Base-by-base conservation (phyloP, 1,140 invertebrate species). In the Agrilus planipennis region DNA sequence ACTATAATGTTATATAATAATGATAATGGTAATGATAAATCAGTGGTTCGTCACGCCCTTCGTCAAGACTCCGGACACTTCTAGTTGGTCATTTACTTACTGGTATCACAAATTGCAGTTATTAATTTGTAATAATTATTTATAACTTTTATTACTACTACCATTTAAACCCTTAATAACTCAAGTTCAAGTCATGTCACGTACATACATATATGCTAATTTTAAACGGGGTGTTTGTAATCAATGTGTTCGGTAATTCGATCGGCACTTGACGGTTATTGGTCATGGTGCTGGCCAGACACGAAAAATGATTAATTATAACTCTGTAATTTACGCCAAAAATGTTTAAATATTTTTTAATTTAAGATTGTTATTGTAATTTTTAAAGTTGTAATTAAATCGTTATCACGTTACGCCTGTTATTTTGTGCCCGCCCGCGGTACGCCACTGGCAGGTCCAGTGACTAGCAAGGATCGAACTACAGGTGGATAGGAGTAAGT, bases 341-440 rank as follows among this genome's bases (percentile, higher is more conserved):
- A 23, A 18, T 46, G 43, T 49, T 55, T 54, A 45, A 49, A 44
- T 39, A 53, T 49, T 54, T 53, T 55, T 55, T 50, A 47, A 58
- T 53, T 56, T 58, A 39, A 58, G 57, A 55, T 58, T 60, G 57
- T 57, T 59, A 55, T 54, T 58, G 57, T 60, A 58, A 59, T 57
- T 50, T 53, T 44, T 53, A 51, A 50, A 43, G 48, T 32, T 47
- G 45, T 43, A 52, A 52, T 45, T 53, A 49, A 54, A 54, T 54
- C 56, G 56, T 58, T 58, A 57, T 53, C 52, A 55, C 57, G 54
- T 58, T 57, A 57, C 15, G 49, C 46, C 55, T 57, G 55, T 57
- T 57, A 57, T 57, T 57, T 57, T 57, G 53, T 53, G 51, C n/a
- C n/a, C 52, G 45, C 53, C 16, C 29, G 23, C 16, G 16, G 32